Evolutionary conservation across 1,140 invertebrate genomes (phyloP), one percentile per base, ranked within the genome.

Genomic region (Marisa cornuarietis): DNA sequence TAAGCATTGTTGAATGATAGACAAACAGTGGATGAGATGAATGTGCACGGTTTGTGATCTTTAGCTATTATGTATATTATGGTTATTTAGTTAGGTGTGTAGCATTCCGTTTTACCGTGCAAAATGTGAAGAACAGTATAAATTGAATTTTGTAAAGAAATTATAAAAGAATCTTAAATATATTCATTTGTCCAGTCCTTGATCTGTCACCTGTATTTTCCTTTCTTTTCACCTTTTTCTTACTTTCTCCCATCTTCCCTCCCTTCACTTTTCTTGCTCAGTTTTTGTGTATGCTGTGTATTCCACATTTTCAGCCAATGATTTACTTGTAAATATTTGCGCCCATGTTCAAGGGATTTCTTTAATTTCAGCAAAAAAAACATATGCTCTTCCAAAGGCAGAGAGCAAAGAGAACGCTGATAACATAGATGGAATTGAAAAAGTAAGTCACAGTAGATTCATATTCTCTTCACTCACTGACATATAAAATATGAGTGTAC

Each of bases 371-470:
- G 84, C 72, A 22, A 85, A 83, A 68, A 85, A 85, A 63, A 85
- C 81, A n/a, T 85, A 85, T 68, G 79, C 81, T 58, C 77, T 85
- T 52, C 73, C 80, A 54, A 81, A 80, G 94, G 22, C 68, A 77
- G 78, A 79, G n/a, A 72, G 79, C 6, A 91, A 98, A 31, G 71
- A 72, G 14, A 49, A 58, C 65, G 22, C 52, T 66, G 58, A 65
- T 61, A 58, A 79, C 54, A 62, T 49, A 42, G 82, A 80, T 20
- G 58, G 58, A 71, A 52, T 82, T n/a, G 81, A 71, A 72, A 85
- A 85, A 74, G 84, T 85, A 78, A 73, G 54, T 71, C 11, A 52
- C 11, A 16, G 26, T 61, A 26, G 61, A 11, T 65, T 42, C n/a
- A n/a, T 69, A 26, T 61, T 26, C 66, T 18, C 26, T 42, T n/a